phyloP scores from a whole-genome alignment of 2,113 vertebrate species.

The Myrmecophaga tridactyla region DNA sequence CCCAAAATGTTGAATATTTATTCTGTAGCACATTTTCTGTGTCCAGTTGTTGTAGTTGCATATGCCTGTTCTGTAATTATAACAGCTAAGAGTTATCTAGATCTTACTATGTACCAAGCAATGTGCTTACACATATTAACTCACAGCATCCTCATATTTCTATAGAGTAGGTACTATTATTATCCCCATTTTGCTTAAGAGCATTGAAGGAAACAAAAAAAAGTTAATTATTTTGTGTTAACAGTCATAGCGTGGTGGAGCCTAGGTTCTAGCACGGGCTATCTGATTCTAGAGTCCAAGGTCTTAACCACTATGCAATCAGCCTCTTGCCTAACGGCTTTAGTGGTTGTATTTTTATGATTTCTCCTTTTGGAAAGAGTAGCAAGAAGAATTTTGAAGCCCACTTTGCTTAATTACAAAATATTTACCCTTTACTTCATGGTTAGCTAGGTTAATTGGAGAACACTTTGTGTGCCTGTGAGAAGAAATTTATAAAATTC shows the following conservation, averaged over 20 bases:
- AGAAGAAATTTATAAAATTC: background rate
- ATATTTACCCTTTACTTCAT: background rate
- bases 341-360: background rate
- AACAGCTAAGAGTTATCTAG: background rate
- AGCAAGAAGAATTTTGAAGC: background rate
- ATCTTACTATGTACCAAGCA: background rate
- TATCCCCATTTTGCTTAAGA: background rate
- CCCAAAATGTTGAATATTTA: slow-evolving; percentile 24
- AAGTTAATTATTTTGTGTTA: background rate
- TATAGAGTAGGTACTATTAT: background rate
- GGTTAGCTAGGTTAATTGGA: background rate
- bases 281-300: background rate
- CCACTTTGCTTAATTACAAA: background rate
- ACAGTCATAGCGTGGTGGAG: background rate
- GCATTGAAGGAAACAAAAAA: background rate
- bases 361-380: background rate
- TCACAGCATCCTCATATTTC: background rate
- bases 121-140: background rate
- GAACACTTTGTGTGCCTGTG: background rate
- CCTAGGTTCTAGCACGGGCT: background rate
- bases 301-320: background rate
- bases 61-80: background rate
- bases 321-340: background rate
- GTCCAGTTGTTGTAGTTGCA: background rate
- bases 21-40: background rate